Evolutionary conservation across 2,797 vertebrate species (phyloP).

Genomic region (Cirrhinus molitorella): DNA sequence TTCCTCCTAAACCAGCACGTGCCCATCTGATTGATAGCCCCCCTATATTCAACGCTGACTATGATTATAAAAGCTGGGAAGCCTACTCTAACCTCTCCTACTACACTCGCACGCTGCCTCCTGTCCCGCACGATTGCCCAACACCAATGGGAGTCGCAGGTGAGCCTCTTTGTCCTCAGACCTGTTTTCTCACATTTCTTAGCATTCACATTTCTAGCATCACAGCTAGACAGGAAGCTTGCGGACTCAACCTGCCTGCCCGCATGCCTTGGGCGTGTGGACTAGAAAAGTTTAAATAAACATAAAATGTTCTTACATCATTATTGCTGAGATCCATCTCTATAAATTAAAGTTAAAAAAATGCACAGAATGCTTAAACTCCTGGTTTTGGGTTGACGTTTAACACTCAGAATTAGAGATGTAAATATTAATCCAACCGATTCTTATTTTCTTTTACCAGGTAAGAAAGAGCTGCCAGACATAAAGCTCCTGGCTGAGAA

Average conservation of each 20-base stretch:
- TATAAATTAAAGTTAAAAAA: not conserved
- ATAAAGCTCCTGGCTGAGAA: slow-evolving; percentile 87
- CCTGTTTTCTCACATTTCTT: slow-evolving; percentile 81
- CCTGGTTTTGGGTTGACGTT: not conserved
- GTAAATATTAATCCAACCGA: not conserved
- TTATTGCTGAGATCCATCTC: not conserved
- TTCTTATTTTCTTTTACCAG: slow-evolving; percentile 69
- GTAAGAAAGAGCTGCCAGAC: slow-evolving; percentile 92
- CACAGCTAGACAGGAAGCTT: slow-evolving; percentile 37
- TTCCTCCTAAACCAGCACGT: slow-evolving; percentile 78
- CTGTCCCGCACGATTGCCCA: slow-evolving; percentile 89
- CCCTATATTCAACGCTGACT: slow-evolving; percentile 91
- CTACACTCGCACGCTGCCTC: slow-evolving; percentile 92
- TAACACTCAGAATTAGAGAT: not conserved
- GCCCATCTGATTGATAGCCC: slow-evolving; percentile 96
- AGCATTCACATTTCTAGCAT: slow-evolving; percentile 58
- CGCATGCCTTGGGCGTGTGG: slow-evolving; percentile 26
- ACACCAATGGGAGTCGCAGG: slow-evolving; percentile 96
- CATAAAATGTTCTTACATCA: not conserved
- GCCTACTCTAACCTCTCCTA: slow-evolving; percentile 95
- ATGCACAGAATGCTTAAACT: not conserved
- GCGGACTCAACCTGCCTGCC: not conserved
- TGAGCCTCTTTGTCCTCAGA: slow-evolving; percentile 75
- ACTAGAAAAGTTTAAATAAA: not conserved
- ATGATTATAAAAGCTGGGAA: slow-evolving; percentile 95